Base-by-base conservation (phyloP, 1,140 invertebrate genomes). In the Drosophila aff. region DNA sequence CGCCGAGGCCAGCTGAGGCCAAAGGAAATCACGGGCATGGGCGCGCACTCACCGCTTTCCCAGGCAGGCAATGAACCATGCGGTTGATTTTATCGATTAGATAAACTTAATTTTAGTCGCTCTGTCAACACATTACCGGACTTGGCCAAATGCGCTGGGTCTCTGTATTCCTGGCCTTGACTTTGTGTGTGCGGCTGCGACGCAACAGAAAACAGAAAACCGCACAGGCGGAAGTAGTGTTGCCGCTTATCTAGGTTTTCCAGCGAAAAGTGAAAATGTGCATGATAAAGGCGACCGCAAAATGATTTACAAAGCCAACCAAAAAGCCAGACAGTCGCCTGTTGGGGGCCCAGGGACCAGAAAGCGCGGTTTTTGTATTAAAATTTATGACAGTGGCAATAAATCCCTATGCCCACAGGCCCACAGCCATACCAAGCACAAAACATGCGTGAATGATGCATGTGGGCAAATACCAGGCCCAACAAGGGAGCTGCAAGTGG, bases 101-200 rank as follows among this genome's bases (percentile, higher is more conserved):
- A 90, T 90, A 90, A 90, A 82, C 80, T 85, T 90, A 90, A 89
- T 90, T 89, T 90, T 89, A 89, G 85, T 84, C 84, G 47, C 46
- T 64, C 47, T 71, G 58, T 75, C 58, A 69, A 81, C 76, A 84
- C 60, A 80, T 61, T 79, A 52, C 26, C 28, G 57, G 43, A 76
- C 72, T 50, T 66, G 40, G 52, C 33, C 52, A 38, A 55, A 38
- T 55, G 33, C 28, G 28, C 50, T 21, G 38, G 46, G 36, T 26
- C 46, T 31, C 28, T 33, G 31, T 44, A 26, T 44, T 62, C 40
- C 10, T 80, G 77, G 21, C 81, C 84, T 87, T 83, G 84, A 84
- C 84, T 87, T 87, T 89, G 84, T 62, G 47, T 49, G 46, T 16
- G 46, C 46, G 46, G 21, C 44, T 46, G 71, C 62, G 60, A 53